A percentile compares a stretch with the other conserved stretches of the same genome.
These are phyloP conservation scores for Patagioenas fasciata DNA, from an alignment of 2,113 vertebrate genomes.

Conservation along the genomic window DNA sequence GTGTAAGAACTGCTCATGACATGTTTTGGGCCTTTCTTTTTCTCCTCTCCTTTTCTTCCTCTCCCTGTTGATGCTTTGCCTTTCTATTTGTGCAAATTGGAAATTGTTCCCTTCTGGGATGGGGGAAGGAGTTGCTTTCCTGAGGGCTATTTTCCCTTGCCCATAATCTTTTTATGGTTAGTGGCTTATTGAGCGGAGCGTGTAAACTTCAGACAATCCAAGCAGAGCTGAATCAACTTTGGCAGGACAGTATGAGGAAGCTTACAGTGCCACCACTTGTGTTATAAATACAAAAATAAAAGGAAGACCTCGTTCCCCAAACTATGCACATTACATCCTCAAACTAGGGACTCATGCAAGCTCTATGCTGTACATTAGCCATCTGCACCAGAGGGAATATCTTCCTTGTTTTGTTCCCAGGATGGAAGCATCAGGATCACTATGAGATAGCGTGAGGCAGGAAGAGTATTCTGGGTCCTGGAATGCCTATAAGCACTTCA, in stretches of 20 bases:
- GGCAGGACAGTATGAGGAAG: background rate
- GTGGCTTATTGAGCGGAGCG: background rate
- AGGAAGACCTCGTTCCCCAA: background rate
- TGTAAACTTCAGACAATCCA: background rate
- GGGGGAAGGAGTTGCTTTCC: background rate
- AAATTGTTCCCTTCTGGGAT: background rate
- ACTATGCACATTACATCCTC: background rate
- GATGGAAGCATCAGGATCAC: background rate
- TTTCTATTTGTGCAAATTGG: background rate
- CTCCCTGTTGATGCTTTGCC: background rate
- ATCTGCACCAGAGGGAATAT: slow-evolving; percentile 18
- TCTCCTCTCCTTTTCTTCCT: background rate
- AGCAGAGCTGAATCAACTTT: background rate
- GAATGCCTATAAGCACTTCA: slow-evolving; percentile 51
- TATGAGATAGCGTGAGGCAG: slow-evolving; percentile 8
- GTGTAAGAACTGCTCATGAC: background rate
- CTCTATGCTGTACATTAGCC: background rate
- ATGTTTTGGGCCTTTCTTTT: background rate
- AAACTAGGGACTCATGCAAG: background rate
- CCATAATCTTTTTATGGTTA: background rate
- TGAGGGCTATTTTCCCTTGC: background rate
- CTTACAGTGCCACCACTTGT: background rate
- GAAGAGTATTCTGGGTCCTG: slow-evolving; percentile 19
- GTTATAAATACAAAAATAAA: slow-evolving; percentile 5
- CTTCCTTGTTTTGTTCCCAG: slow-evolving; percentile 23